Evolutionary conservation across 1,140 invertebrate genomes (phyloP).

Genomic region (Contarinia nasturtii): DNA sequence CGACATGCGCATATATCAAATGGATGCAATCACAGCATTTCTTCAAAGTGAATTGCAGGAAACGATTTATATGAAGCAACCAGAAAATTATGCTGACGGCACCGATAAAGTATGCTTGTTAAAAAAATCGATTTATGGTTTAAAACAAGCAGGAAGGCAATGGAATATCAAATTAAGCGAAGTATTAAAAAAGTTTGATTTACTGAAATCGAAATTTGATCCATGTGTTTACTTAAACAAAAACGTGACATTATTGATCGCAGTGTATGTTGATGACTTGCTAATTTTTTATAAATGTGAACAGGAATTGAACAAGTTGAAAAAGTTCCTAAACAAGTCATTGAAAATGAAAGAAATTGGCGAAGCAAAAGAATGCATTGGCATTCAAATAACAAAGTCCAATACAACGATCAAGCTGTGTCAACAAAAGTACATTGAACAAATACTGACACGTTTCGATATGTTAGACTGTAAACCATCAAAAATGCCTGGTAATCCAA

Average conservation of each 20-base stretch:
- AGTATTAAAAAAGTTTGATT: conserved; percentile 4
- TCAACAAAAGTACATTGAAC: conserved; percentile 17
- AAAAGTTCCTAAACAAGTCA: conserved; percentile 4
- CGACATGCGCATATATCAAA: conserved; percentile 12
- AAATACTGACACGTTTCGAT: conserved; percentile 11
- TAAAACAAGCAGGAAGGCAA: neutral
- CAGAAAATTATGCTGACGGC: conserved; percentile 6
- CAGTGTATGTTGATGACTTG: conserved; percentile 15
- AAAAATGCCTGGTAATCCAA: conserved; percentile 9
- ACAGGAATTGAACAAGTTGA: conserved; percentile 4
- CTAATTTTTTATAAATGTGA: conserved; percentile 10
- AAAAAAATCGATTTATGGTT: neutral
- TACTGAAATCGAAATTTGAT: conserved; percentile 6
- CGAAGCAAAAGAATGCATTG: conserved; percentile 12
- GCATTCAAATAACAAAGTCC: conserved; percentile 14
- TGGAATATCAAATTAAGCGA: conserved; percentile 14
- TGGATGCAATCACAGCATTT: conserved; percentile 18
- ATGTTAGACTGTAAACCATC: conserved; percentile 13
- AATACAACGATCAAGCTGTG: conserved; percentile 12
- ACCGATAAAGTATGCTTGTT: conserved; percentile 2
- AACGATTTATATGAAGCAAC: conserved; percentile 12
- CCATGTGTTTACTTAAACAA: conserved; percentile 11
- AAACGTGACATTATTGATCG: conserved; percentile 6
- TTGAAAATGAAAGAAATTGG: conserved; percentile 13
- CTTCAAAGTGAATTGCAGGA: conserved; percentile 9